Evolutionary conservation across 2,797 vertebrate genomes (phyloP), one percentile per base, ranked within the genome.

Genomic region (Sebastiscus tertius): DNA sequence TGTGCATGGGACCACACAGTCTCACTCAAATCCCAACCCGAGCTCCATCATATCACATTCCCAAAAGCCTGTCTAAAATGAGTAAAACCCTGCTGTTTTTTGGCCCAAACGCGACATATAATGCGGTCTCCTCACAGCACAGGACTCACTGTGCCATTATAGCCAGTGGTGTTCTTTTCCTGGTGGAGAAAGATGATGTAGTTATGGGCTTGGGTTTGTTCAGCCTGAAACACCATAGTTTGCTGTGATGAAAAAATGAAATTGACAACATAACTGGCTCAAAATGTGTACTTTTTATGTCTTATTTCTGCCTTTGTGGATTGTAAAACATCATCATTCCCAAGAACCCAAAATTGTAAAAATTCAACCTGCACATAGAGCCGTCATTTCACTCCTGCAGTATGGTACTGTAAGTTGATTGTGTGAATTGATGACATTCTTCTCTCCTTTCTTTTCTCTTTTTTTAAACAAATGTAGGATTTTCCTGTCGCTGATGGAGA

Each of bases 401-500:
- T 18, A 24, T 29, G 1, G 8, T 20, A 7, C 24, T 18, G 4
- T 55, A 26, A 42, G 1, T 22, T 31, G 9, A 68, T 31, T 55
- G 4, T 14, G 5, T 71, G 10, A 42, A 26, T 10, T 65, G 4
- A 24, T 31, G 7, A 73, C 8, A 31, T 76, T 36, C 4, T 16
- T 9, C 22, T 31, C 49, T 22, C 8, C 1, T 58, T 39, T 63
- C 3, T 26, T 31, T 63, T 49, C 9, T 39, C 22, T 11, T 16
- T 26, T 64, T 24, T 79, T 65, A 7, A 33, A 71, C 60, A 2
- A 77, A 75, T 70, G 49, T 86, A 99, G 98, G 64, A 86, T 96
- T 86, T 99, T 99, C 95, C 95, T 99, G 85, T 95, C 94, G 11
- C 94, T 99, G 76, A 95, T 99, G 79, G 97, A 98, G 94, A 95